These are phyloP conservation scores for Pseudorhiza aurosa DNA, from an alignment of 30 jellyfish, hydroid and myxozoan genomes.

Conservation along the genomic window DNA sequence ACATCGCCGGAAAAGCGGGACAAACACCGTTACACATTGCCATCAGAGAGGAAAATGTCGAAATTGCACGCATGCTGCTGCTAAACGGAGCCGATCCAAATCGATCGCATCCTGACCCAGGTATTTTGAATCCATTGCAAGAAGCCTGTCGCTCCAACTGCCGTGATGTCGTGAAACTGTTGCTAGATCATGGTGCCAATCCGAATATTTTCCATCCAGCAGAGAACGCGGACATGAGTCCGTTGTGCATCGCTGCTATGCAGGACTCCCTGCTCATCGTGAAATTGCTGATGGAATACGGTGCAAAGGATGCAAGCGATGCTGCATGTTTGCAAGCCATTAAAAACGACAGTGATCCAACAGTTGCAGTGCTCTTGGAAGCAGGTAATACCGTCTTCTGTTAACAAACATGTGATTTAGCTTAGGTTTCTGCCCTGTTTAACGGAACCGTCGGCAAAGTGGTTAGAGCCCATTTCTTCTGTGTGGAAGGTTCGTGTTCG, in stretches of 20 bases:
- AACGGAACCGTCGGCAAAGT: too few relatives aligned
- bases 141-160: slow-evolving; percentile 42
- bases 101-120: slow-evolving; percentile 24
- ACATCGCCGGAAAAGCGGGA: slow-evolving; percentile 28
- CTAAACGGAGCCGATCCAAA: slow-evolving; percentile 66
- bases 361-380: slow-evolving; percentile 52
- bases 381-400: slow-evolving; percentile 74
- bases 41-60: neutral
- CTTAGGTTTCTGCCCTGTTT: too few relatives aligned
- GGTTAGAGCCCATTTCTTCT: too few relatives aligned
- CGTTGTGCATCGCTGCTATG: slow-evolving; percentile 65
- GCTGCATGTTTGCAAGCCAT: slow-evolving; percentile 57
- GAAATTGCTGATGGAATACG: slow-evolving; percentile 60
- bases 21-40: slow-evolving; percentile 47
- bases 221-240: slow-evolving; percentile 44
- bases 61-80: slow-evolving; percentile 60
- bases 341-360: slow-evolving; percentile 22
- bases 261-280: slow-evolving; percentile 30
- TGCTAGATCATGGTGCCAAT: slow-evolving; percentile 70
- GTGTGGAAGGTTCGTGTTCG: too few relatives aligned
- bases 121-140: slow-evolving; percentile 65
- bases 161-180: slow-evolving; percentile 39
- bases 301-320: slow-evolving; percentile 69
- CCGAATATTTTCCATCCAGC: slow-evolving; percentile 3
- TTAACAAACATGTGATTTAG: too few relatives aligned